Base-by-base conservation (phyloP, 1,140 invertebrate genomes). In the Caenorhabditis brenneri region DNA sequence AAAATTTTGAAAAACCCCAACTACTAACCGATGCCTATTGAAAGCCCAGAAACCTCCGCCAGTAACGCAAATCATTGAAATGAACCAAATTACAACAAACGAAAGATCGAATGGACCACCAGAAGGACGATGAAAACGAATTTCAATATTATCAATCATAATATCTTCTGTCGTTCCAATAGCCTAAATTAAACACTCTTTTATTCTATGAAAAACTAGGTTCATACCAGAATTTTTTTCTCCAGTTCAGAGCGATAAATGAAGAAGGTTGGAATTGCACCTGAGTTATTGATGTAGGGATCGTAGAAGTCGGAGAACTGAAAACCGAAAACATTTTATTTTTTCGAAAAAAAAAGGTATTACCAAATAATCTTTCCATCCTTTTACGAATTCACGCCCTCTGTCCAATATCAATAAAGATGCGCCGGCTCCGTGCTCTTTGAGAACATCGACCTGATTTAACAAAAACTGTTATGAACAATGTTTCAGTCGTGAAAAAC, bases 301-400 rank as follows among this genome's bases (percentile, higher is more conserved):
- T 89, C 88, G 85, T 84, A 89, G 69, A 90, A 89, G 9, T 88
- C 86, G 5, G 88, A 85, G 48, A 88, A 89, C 88, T 88, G 31
- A 69, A 88, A 84, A 6, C 10, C 19, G 19, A 1, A 60, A 29
- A 1, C 15, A 2, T 22, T 24, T 49, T n/a, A 69, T 27, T 9
- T 9, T 46, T 27, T 42, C 36, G 36, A 55, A 51, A 31, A 29
- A 49, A n/a, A 33, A 19, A 46, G 80, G 9, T 80, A 24, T 24
- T 46, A 88, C 88, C 83, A 90, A 84, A 80, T 82, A 89, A 78
- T 89, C 85, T 19, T 58, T 85, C 55, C 84, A 86, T 29, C 33
- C 74, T 12, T 74, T 42, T 15, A 53, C 36, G 42, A 88, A 86
- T 15, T 24, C 0, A 49, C 74, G 58, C 19, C 88, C 88, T 33